These are phyloP conservation scores for Hycleus phaleratus DNA, from an alignment of 1,140 invertebrate genomes.

Conservation along the genomic window DNA sequence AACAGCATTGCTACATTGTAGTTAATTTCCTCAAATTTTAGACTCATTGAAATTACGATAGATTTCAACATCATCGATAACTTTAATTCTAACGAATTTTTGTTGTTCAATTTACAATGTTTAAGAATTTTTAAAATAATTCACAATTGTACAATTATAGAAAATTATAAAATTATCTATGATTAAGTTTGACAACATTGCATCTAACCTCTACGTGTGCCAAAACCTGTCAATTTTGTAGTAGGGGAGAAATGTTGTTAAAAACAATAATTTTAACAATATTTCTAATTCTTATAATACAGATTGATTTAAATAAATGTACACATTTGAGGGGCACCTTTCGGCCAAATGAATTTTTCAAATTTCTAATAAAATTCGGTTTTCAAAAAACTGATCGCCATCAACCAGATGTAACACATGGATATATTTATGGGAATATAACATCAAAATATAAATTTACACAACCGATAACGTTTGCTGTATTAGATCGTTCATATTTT, in stretches of 20 bases:
- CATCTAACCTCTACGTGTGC: slow-evolving; percentile 11
- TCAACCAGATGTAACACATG: slow-evolving; percentile 71
- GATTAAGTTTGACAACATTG: background rate
- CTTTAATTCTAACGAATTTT: no score
- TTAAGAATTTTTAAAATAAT: no score
- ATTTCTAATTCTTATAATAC: slow-evolving; percentile 21
- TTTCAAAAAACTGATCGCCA: slow-evolving; percentile 92
- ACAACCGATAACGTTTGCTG: slow-evolving; percentile 72
- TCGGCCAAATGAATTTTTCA: slow-evolving; percentile 71
- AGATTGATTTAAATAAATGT: slow-evolving; percentile 24
- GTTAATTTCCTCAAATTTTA: no score
- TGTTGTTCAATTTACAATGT: no score
- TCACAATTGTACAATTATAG: no score
- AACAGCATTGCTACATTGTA: no score
- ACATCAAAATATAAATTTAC: slow-evolving; percentile 60
- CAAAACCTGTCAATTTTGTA: slow-evolving; percentile 11
- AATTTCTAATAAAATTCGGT: slow-evolving; percentile 90
- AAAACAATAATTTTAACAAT: slow-evolving; percentile 23
- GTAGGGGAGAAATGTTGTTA: slow-evolving; percentile 25
- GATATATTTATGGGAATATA: slow-evolving; percentile 93
- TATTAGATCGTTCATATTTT: slow-evolving; percentile 80
- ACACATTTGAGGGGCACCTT: slow-evolving; percentile 58
- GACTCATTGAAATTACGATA: no score
- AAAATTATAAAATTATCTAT: no score
- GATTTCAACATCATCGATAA: no score